Base-by-base conservation (phyloP, 2,888 invertebrate genomes). In the Drosophila stalkeri region DNA sequence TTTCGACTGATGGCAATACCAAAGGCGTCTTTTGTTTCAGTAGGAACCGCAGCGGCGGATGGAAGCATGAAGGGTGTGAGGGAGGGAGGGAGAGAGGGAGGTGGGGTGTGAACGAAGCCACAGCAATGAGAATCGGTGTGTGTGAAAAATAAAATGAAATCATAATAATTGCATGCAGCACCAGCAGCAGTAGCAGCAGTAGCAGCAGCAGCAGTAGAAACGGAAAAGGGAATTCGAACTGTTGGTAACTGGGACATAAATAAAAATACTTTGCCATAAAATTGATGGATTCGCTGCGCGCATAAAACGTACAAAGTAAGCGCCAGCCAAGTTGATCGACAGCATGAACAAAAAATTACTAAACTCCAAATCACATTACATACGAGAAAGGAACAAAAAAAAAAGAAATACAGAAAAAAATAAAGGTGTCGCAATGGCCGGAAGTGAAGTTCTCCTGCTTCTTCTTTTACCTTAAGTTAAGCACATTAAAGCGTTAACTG, bases 401-500 rank as follows among this genome's bases (percentile, higher is more conserved):
- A 55, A 63, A 71, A 60, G 1, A 62, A 70, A 57, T 2, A 18
- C 2, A 18, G 18, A n/a, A 33, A 52, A 14, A 52, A 20, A 37
- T 33, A 35, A 54, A 66, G 68, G 64, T 63, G 56, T 64, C 46
- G 44, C 52, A 39, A 46, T 37, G 41, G 41, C 47, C 71, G 70
- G 72, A 70, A 59, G 64, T 47, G 55, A 18, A 33, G 61, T 20
- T 51, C 31, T 51, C 3, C 33, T 18, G 31, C 39, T 39, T 33
- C 33, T 37, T 23, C 37, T 7, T 2, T 6, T 27, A 7, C 23
- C 39, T 41, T n/a, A 39, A 56, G 67, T 75, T 92, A 92, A 92
- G 92, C 91, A 91, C 78, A 91, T 92, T 92, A 92, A 91, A 92
- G 91, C 92, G 92, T 86, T 89, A 91, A 92, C 86, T 91, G 89